Evolutionary conservation across 2,888 invertebrate species (phyloP).

Genomic region (Daptonema setosum): DNA sequence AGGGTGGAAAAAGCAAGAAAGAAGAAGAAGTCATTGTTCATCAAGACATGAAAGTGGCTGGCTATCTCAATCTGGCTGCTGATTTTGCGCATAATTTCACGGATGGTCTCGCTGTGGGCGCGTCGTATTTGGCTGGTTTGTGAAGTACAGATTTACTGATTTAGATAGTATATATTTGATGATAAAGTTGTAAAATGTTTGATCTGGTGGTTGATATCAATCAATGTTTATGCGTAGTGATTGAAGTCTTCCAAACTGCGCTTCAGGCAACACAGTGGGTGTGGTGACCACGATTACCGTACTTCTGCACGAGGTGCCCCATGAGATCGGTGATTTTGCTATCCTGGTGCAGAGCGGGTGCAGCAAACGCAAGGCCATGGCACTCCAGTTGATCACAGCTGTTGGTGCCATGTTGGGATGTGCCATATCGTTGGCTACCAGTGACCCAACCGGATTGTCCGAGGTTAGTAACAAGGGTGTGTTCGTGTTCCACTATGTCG

Average conservation of each 20-base stretch:
- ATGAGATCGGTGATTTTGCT: conserved; percentile 98
- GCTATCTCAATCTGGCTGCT: conserved; percentile 86
- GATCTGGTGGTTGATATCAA: no score
- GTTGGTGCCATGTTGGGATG: conserved; percentile 70
- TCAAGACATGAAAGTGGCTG: conserved; percentile 40
- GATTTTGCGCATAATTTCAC: conserved; percentile 98
- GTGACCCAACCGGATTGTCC: conserved; percentile 18
- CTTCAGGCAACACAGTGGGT: conserved; percentile 16
- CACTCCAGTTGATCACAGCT: conserved; percentile 76
- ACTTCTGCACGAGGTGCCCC: conserved; percentile 89
- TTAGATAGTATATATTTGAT: no score
- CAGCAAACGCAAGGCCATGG: conserved; percentile 74
- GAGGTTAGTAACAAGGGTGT: no score
- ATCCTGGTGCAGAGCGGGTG: conserved; percentile 93
- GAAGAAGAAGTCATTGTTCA: neutral
- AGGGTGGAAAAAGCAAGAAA: neutral
- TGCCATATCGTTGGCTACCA: conserved; percentile 18
- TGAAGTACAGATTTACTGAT: no score
- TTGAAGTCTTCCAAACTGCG: neutral
- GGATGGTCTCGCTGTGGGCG: conserved; percentile 94
- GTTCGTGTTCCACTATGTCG: neutral
- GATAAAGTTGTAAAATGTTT: no score
- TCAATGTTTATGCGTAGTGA: neutral
- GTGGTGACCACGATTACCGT: conserved; percentile 76
- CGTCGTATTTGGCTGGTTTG: conserved; percentile 39